Evolutionary conservation across 2,113 vertebrate species (phyloP).

Genomic region (Hiodon alosoides): DNA sequence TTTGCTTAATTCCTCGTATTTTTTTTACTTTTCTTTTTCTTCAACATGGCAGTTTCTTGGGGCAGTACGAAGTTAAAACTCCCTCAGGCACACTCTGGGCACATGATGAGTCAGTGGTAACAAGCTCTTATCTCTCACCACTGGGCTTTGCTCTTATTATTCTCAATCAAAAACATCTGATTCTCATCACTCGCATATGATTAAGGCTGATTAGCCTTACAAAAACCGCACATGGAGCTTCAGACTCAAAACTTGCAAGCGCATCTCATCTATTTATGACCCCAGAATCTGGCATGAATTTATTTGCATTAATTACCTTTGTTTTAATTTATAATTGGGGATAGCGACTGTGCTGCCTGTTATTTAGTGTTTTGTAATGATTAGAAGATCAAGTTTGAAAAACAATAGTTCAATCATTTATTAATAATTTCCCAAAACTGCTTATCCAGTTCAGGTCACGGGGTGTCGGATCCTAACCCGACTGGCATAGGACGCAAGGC

Average conservation of each 20-base stretch:
- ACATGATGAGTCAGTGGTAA: constrained; percentile 37
- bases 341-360: too few species aligned
- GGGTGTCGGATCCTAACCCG: too few species aligned
- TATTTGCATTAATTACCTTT: background rate
- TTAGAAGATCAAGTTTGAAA: too few species aligned
- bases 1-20: constrained; percentile 36
- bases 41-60: constrained; percentile 28
- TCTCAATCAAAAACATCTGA: constrained; percentile 43
- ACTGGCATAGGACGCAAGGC: too few species aligned
- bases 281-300: background rate
- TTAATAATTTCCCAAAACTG: too few species aligned
- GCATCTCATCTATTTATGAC: background rate
- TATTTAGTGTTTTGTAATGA: too few species aligned
- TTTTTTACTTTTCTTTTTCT: background rate
- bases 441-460: too few species aligned
- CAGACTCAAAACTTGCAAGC: background rate
- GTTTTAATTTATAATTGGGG: too few species aligned
- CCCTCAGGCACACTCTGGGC: constrained; percentile 40
- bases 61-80: constrained; percentile 44
- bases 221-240: background rate
- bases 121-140: constrained; percentile 42
- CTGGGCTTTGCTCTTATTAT: constrained; percentile 45
- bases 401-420: too few species aligned
- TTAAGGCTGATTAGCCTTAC: constrained; percentile 42
- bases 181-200: constrained; percentile 48